Evolutionary conservation across 2,888 invertebrate genomes (phyloP).

Genomic region (Pomacea canaliculata): DNA sequence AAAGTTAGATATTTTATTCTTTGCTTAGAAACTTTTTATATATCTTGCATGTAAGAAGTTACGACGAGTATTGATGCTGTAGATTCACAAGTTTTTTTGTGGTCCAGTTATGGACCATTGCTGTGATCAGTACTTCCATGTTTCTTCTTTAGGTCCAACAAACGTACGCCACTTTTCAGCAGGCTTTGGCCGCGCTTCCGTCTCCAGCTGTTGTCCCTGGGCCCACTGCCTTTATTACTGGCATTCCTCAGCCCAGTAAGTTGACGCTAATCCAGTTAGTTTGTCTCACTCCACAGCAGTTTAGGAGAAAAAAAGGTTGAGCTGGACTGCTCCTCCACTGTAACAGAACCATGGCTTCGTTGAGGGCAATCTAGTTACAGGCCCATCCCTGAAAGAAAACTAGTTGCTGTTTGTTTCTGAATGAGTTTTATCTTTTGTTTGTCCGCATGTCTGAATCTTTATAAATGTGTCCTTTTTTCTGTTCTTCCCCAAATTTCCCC

Average conservation of each 20-base stretch:
- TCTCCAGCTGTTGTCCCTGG: slow-evolving; percentile 49
- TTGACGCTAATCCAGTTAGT: slow-evolving; percentile 36
- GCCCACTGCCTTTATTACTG: slow-evolving; percentile 55
- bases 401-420: too few species aligned
- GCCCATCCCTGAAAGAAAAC: too few species aligned
- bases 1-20: too few species aligned
- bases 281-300: slow-evolving; percentile 21
- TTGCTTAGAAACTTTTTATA: background rate
- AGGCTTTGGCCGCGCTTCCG: slow-evolving; percentile 64
- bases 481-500: too few species aligned
- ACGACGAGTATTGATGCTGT: background rate
- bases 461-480: too few species aligned
- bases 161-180: slow-evolving; percentile 68
- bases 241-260: slow-evolving; percentile 63
- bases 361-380: too few species aligned
- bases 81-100: background rate
- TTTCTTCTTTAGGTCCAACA: slow-evolving; percentile 65
- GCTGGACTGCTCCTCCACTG: background rate
- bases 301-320: background rate
- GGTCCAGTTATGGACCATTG: slow-evolving; percentile 9
- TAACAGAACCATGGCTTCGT: too few species aligned
- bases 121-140: slow-evolving; percentile 17
- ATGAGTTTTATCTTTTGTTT: too few species aligned
- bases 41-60: slow-evolving; percentile 3
- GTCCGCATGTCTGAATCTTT: too few species aligned